These are phyloP conservation scores for Centrocercus urophasianus DNA, from an alignment of 2,113 vertebrate species.

Conservation along the genomic window DNA sequence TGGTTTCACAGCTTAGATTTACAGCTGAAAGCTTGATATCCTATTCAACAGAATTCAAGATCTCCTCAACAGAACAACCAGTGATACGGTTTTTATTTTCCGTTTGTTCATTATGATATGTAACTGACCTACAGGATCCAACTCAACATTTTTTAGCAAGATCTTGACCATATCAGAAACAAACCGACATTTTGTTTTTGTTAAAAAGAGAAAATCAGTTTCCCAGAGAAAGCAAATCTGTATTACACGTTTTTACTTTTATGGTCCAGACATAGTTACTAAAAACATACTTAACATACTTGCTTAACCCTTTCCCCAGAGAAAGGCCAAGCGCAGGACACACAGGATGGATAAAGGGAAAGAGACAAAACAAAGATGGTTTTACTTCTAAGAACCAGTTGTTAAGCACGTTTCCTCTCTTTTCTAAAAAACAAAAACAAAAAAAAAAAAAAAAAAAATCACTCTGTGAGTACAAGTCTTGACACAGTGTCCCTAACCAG, in stretches of 20 bases:
- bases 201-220: background rate
- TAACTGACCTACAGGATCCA: background rate
- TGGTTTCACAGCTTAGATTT: background rate
- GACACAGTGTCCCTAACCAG: background rate
- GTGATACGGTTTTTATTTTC: background rate
- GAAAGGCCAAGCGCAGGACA: background rate
- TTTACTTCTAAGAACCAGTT: background rate
- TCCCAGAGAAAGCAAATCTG: background rate
- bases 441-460: no score
- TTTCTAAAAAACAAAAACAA: background rate
- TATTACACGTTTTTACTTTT: background rate
- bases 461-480: rapidly evolving
- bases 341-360: background rate
- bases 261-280: rapidly evolving
- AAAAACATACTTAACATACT: background rate
- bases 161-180: background rate
- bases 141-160: background rate
- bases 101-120: background rate
- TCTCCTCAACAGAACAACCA: background rate
- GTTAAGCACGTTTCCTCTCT: background rate
- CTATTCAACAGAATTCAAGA: background rate
- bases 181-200: background rate
- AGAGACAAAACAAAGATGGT: background rate
- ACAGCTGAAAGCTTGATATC: background rate
- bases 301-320: background rate